These are phyloP conservation scores for Coelopa frigida DNA, from an alignment of 1,140 invertebrate species.

Conservation along the genomic window DNA sequence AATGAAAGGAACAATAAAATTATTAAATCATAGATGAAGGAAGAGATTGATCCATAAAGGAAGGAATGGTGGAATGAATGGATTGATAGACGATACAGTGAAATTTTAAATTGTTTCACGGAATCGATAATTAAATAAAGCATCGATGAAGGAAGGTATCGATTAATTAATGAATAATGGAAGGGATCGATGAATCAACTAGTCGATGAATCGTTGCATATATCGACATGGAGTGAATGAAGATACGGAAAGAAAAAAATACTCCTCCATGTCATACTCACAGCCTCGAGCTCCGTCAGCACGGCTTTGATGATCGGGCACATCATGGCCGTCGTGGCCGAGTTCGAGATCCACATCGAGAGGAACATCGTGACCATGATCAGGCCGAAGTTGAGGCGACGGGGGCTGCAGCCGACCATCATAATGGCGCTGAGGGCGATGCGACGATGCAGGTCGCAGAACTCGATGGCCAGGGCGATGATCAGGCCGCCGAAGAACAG, in stretches of 20 bases:
- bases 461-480: constrained; percentile 73
- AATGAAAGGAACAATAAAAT: too few species aligned
- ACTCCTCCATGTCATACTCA: constrained; percentile 31
- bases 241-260: constrained; percentile 1
- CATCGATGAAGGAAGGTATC: too few species aligned
- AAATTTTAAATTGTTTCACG: too few species aligned
- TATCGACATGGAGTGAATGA: constrained; percentile 47
- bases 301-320: constrained; percentile 68
- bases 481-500: constrained; percentile 71
- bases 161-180: neutral
- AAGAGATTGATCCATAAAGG: too few species aligned
- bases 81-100: too few species aligned
- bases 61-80: too few species aligned
- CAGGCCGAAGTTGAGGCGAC: constrained; percentile 57
- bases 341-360: constrained; percentile 76
- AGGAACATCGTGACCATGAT: constrained; percentile 66
- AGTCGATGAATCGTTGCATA: constrained; percentile 50
- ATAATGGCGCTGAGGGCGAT: constrained; percentile 70
- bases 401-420: constrained; percentile 48
- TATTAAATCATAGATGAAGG: too few species aligned
- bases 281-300: constrained; percentile 57
- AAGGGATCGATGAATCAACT: constrained; percentile 24
- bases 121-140: too few species aligned
- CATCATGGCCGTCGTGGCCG: constrained; percentile 73
- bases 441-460: constrained; percentile 71